phyloP scores from a whole-genome alignment of 2,797 vertebrate species.

The Craterocephalus amniculus region DNA sequence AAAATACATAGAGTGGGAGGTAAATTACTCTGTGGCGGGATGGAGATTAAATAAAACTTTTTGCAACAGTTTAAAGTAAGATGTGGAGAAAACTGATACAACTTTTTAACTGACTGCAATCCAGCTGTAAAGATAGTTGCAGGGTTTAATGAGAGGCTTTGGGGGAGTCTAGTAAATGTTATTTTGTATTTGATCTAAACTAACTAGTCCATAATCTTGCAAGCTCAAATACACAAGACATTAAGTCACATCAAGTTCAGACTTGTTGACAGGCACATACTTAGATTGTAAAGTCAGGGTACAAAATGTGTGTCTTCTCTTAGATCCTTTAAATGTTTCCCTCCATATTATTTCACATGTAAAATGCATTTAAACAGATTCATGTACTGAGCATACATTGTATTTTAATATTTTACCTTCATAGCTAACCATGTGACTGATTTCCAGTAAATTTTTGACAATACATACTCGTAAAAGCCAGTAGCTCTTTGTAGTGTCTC shows the following conservation, averaged over 20 bases:
- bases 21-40: not conserved
- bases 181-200: not conserved
- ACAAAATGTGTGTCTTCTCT: not conserved
- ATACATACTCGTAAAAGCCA: conserved; percentile 92
- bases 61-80: not conserved
- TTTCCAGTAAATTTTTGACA: not conserved
- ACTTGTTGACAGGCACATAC: not conserved
- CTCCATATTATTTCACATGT: not conserved
- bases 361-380: not conserved
- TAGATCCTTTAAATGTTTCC: not conserved
- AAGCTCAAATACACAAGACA: not conserved
- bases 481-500: conserved; percentile 92
- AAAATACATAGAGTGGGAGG: not conserved
- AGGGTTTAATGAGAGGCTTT: not conserved
- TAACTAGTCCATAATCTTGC: not conserved
- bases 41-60: conserved; percentile 17
- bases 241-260: not conserved
- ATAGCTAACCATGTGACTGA: not conserved
- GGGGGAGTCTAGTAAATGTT: conserved; percentile 1
- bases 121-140: not conserved
- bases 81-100: conserved; percentile 1
- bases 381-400: no score
- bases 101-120: not conserved
- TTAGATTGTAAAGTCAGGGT: not conserved
- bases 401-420: no score